Conservation (phyloP, 2,113 vertebrate species). For the Bubalus kerabau region DNA sequence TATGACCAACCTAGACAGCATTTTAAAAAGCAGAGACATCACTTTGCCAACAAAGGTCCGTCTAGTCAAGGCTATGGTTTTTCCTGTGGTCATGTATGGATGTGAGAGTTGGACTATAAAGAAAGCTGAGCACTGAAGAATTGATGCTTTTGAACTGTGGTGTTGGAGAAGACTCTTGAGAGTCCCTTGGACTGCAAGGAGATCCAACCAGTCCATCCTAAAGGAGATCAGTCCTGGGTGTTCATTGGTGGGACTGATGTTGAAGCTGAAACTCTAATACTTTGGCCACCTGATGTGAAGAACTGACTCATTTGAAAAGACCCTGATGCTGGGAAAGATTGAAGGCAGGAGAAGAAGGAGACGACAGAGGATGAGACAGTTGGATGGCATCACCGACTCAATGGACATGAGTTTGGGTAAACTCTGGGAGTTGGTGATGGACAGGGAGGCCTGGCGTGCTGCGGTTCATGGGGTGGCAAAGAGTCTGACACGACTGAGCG, state of each 20-base stretch:
- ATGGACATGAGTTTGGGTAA: background rate
- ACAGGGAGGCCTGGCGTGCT: background rate
- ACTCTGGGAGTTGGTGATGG: background rate
- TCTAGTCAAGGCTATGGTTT: background rate
- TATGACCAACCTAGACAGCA: background rate
- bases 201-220: too few relatives aligned
- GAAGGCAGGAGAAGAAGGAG: background rate
- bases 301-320: background rate
- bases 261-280: too few relatives aligned
- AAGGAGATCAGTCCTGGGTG: too few relatives aligned
- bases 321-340: background rate
- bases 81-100: background rate
- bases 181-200: too few relatives aligned
- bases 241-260: too few relatives aligned
- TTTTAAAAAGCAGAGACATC: background rate
- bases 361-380: background rate
- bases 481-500: fast-evolving
- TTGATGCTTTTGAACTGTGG: background rate
- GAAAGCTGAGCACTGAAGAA: background rate
- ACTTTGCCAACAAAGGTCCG: background rate
- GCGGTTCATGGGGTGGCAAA: background rate
- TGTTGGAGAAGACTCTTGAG: background rate
- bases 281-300: background rate
- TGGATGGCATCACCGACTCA: background rate
- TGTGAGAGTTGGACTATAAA: background rate